Evolutionary conservation across 2,113 vertebrate species (phyloP), one percentile per base, ranked within the genome.

Genomic region (Isichthys henryi): DNA sequence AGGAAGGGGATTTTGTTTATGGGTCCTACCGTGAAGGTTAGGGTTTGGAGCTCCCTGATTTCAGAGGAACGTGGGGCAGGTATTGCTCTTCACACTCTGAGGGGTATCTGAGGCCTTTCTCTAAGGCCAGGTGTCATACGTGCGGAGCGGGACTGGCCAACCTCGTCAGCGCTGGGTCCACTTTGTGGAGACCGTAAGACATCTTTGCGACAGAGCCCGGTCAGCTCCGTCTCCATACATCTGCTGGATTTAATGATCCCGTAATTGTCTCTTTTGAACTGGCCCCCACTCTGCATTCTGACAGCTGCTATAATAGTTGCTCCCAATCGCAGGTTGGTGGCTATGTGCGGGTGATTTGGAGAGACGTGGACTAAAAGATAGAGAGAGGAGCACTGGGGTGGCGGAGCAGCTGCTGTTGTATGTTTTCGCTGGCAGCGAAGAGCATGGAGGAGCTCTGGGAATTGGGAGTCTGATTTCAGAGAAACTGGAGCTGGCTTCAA

Each of bases 401-500:
- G 83, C 90, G 92, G 82, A 94, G 94, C 93, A 96, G 95, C 95
- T 94, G 93, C 93, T 93, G 94, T 93, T 95, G 91, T 96, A 89
- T 96, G 94, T 95, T 96, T 96, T 93, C 95, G 91, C 94, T 96
- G 95, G 93, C 94, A 94, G 62, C 35, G n/a, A 80, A n/a, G 93
- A 95, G 90, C 89, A 83, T 93, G 96, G 91, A 91, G 91, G 93
- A 94, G 93, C 93, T 92, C 92, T 94, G 94, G 94, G 94, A 96
- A 96, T 94, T 95, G 89, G 92, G 94, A 96, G 95, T 95, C 94
- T 95, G 93, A 95, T 96, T 96, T 95, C 93, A 95, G 94, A 96
- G 96, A 96, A 97, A 96, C 91, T 93, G 95, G 93, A 97, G 92
- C 95, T 95, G 88, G 90, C 94, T 96, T 97, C 95, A 96, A 96